Evolutionary conservation across 2,888 invertebrate genomes (phyloP), one percentile per base, ranked within the genome.

Genomic region (Chaetoderma sp.): DNA sequence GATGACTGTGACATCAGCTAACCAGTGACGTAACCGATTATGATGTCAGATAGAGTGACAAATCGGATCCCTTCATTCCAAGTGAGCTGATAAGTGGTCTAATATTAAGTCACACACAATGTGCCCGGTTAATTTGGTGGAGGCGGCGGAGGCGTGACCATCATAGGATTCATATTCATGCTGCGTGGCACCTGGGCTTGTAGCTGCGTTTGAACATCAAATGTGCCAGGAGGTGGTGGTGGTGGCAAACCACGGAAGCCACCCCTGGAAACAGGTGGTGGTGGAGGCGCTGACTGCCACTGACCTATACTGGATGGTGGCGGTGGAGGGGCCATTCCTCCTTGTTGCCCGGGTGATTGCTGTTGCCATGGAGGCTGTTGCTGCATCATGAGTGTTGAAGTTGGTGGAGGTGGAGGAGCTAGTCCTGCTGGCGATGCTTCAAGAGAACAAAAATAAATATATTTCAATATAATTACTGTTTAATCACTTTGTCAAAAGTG

Each of bases 331-430:
- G 78, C 77, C 28, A 76, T 75, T 42, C 69, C 70, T 23, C 67
- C 70, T 8, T 73, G 71, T 55, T 75, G n/a, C 23, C 59, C 67
- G 30, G 89, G 88, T 1, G 89, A 90, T 39, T 87, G 88, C 75
- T 88, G 87, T 80, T 72, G 71, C 73, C 73, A 74, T 60, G 74
- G 75, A 2, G 68, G 67, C 52, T 52, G 52, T 52, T 56, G 56
- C 39, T 39, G 25, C 50, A 61, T 42, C 49, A 44, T 21, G 25
- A 33, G 32, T 42, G 65, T 42, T 64, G 62, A 30, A 55, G 58
- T 36, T 39, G 61, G 36, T 58, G 70, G 56, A 45, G 66, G 68
- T 47, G 55, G 67, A n/a, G 54, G 50, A 33, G 45, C 62, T 33
- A 36, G 52, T 45, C 54, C 52, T 59, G 57, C 39, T 18, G 18